phyloP scores from a whole-genome alignment of 2,113 vertebrate species.

The Macrotus californicus region DNA sequence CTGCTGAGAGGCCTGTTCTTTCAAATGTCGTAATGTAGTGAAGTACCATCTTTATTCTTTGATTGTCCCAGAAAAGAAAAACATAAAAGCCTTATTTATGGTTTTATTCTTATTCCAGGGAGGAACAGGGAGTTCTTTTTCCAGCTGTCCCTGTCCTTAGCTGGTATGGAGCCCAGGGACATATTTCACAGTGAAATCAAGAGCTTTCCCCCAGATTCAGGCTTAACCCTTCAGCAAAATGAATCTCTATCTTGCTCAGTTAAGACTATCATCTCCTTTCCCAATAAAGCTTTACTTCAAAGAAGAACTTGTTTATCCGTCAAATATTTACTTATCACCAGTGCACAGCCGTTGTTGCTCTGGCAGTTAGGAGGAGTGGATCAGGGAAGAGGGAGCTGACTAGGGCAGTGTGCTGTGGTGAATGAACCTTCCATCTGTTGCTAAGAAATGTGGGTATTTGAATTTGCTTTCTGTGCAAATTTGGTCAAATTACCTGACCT shows the following conservation, averaged over 20 bases:
- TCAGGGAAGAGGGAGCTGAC: background rate
- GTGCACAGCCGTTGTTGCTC: background rate
- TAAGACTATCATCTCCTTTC: background rate
- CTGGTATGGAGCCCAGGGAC: background rate
- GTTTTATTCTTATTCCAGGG: conserved; percentile 27
- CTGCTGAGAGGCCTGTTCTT: background rate
- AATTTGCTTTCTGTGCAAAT: background rate
- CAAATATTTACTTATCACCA: background rate
- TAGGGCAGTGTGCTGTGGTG: background rate
- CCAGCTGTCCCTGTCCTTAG: conserved; percentile 5
- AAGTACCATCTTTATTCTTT: background rate
- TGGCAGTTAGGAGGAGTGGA: background rate
- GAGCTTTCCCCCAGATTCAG: conserved; percentile 14
- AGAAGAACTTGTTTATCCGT: background rate
- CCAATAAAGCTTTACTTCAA: background rate
- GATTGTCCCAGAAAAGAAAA: background rate
- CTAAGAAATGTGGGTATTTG: background rate
- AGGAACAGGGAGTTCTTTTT: conserved; percentile 41
- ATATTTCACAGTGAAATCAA: conserved; percentile 5
- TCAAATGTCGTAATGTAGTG: background rate
- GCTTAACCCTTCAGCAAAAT: background rate
- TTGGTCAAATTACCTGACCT: background rate
- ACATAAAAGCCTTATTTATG: background rate
- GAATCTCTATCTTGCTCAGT: background rate
- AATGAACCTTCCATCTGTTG: background rate